A percentile compares a stretch with the other conserved stretches of the same genome.
These are phyloP conservation scores for Charanyca ferruginea DNA, from an alignment of 2,888 invertebrate species.

Conservation along the genomic window DNA sequence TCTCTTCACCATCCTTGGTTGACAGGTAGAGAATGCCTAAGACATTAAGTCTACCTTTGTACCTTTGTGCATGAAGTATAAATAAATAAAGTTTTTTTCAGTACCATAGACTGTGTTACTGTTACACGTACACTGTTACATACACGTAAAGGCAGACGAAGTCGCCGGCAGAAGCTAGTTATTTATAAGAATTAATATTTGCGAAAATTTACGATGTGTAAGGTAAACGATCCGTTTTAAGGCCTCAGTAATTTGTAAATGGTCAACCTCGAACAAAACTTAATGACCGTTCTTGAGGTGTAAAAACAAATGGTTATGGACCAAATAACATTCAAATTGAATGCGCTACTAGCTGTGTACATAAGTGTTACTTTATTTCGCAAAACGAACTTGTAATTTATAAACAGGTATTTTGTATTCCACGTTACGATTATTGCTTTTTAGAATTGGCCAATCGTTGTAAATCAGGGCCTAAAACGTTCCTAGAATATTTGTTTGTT, in stretches of 20 bases:
- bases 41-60: too few species aligned
- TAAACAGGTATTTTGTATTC: slow-evolving; percentile 67
- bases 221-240: slow-evolving; percentile 33
- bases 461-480: slow-evolving; percentile 34
- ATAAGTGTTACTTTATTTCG: slow-evolving; percentile 53
- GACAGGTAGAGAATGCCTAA: too few species aligned
- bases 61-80: too few species aligned
- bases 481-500: slow-evolving; percentile 43
- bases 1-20: too few species aligned
- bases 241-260: slow-evolving; percentile 9
- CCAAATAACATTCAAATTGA: slow-evolving; percentile 59
- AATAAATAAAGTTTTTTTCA: too few species aligned
- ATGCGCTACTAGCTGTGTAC: slow-evolving; percentile 42
- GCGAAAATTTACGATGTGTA: slow-evolving; percentile 1
- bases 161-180: not conserved
- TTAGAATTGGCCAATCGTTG: slow-evolving; percentile 57
- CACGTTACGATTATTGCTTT: slow-evolving; percentile 61
- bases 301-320: slow-evolving; percentile 48
- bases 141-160: too few species aligned
- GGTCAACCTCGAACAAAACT: slow-evolving; percentile 47
- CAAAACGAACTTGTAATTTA: slow-evolving; percentile 64
- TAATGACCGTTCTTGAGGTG: slow-evolving; percentile 44
- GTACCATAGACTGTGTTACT: too few species aligned
- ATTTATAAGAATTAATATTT: not conserved
- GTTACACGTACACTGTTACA: too few species aligned